Evolutionary conservation across 2,888 invertebrate species (phyloP), one percentile per base, ranked within the genome.

Genomic region (Diploptera punctata): DNA sequence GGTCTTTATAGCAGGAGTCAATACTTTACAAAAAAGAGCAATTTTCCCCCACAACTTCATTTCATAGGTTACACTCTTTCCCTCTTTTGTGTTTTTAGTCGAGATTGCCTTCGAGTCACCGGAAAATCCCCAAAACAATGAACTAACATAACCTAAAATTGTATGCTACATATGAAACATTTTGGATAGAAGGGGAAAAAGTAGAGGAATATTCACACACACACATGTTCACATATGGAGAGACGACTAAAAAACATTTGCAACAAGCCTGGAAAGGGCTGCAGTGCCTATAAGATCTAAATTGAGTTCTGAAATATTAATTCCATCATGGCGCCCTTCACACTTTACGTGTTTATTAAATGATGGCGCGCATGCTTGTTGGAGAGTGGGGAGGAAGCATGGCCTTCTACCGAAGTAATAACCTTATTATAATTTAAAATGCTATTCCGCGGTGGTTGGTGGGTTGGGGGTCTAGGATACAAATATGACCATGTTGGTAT

Each of bases 371-470:
- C 19, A 10, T 10, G 9, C 19, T 44, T 26, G 47, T n/a, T 10
- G 24, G 67, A 1, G 67, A 29, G 31, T 9, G 52, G 13, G 24
- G 67, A 1, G 67, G 18, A 19, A 16, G 52, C 4, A 54, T 7
- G 33, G 31, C 13, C 21, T 43, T 31, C 10, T 54, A 47, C 69
- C 65, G 47, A 73, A 71, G 68, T 75, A 75, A 75, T 75, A 75
- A 74, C 75, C 75, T 75, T 75, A 75, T 75, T 75, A 75, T 74
- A 74, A 74, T 74, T 75, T 75, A 74, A 75, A 75, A 75, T 73
- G 75, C 73, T 73, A 74, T 75, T 75, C 71, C 74, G 73, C 68
- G 73, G 76, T 74, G 73, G n/a, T 21, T 18, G 26, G 29, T 21
- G 43, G 21, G 5, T 70, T 72, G 72, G 68, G 68, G 57, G 60